Evolutionary conservation across 1,140 invertebrate genomes (phyloP).

Genomic region (Oncopeltus fasciatus): DNA sequence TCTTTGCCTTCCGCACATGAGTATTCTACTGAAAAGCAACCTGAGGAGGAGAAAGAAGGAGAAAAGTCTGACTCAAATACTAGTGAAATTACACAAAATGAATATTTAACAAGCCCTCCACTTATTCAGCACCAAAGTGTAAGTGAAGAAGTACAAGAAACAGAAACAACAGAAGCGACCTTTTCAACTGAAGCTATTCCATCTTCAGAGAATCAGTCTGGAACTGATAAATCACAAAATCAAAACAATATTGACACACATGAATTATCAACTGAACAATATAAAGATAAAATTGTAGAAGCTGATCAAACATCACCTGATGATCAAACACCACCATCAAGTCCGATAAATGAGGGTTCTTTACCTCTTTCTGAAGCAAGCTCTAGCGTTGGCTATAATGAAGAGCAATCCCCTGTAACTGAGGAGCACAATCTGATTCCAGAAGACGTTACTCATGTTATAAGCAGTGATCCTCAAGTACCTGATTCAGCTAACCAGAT

Average conservation of each 20-base stretch:
- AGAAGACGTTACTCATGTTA: not conserved
- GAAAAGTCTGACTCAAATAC: not conserved
- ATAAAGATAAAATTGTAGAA: not conserved
- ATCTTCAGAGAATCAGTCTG: not conserved
- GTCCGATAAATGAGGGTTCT: not conserved
- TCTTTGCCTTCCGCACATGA: no score
- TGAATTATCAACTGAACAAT: not conserved
- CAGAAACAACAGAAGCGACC: constrained; percentile 10
- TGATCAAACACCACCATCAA: not conserved
- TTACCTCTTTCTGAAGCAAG: not conserved
- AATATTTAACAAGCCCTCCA: not conserved
- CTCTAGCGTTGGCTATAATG: no score
- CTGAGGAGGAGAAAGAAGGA: no score
- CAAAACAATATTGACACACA: not conserved
- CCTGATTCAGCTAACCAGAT: constrained; percentile 15
- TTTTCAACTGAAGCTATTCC: not conserved
- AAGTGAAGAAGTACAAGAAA: constrained; percentile 8
- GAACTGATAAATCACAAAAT: not conserved
- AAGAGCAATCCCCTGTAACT: not conserved
- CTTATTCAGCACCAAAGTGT: not conserved
- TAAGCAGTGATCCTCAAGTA: not conserved
- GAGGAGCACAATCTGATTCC: not conserved
- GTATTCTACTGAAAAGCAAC: no score
- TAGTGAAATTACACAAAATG: not conserved
- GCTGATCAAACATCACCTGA: not conserved